Evolutionary conservation across 1,140 invertebrate species (phyloP), one percentile per base, ranked within the genome.

Genomic region (Lamellibrachia luymesi): DNA sequence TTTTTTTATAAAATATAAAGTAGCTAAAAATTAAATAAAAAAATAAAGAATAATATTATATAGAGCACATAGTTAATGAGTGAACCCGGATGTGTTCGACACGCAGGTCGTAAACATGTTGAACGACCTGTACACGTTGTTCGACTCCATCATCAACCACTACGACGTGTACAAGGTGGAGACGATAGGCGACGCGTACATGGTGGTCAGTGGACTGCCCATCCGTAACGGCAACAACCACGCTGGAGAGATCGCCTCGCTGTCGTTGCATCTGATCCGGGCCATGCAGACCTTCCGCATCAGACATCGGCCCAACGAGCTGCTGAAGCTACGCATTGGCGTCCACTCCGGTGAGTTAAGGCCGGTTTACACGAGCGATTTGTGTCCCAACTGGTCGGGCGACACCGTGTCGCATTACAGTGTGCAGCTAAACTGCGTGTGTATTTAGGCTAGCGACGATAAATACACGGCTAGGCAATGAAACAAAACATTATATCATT

Each of bases 91-190:
- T 50, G 49, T 13, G 4, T 22, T 17, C 0, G 98, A 98, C 1
- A 97, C 99, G 94, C 95, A 98, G 98, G 98, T 99, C 50, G 98
- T 99, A 1, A 98, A 99, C 95, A 97, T 99, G 6, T 97, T 99
- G 17, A 99, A 99, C 96, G 98, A 99, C 96, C 97, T 99, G 13
- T 99, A 99, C 96, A 98, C 98, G 17, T 98, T 98, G 94, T 99
- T 99, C 96, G 99, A 99, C 96, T 98, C 98, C 1, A 98, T 99
- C 94, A 98, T 99, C 94, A 98, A 98, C 95, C 98, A 99, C 94
- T 99, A 98, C 95, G 98, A 99, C 96, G 99, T 99, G 7, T 99
- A 99, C 96, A 99, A 99, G 97, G 93, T 96, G 52, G 94, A 94
- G 91, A 94, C 94, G 49, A 94, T 94, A 38, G 95, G 97, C n/a